Conservation (phyloP, 2,888 invertebrate genomes). For the Caenorhabditis imperialis region DNA sequence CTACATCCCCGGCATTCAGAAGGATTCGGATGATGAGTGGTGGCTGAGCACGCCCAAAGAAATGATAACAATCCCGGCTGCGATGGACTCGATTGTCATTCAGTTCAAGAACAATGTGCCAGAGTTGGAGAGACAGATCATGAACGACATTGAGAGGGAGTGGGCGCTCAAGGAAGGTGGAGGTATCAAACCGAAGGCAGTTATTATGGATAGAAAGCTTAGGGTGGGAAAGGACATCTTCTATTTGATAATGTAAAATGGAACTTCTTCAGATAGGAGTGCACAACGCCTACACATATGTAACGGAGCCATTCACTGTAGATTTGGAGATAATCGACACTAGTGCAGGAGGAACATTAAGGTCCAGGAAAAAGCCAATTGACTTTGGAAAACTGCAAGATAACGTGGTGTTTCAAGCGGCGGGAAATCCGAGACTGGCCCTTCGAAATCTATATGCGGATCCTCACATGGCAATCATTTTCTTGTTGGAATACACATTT, state of each 20-base stretch:
- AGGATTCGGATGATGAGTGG: constrained; percentile 23
- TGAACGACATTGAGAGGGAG: constrained; percentile 28
- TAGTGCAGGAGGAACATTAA: constrained; percentile 38
- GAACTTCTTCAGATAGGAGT: constrained; percentile 79
- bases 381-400: constrained; percentile 15
- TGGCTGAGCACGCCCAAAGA: constrained; percentile 39
- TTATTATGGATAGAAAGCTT: constrained; percentile 38
- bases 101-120: constrained; percentile 40
- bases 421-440: constrained; percentile 47
- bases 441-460: constrained; percentile 56
- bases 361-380: constrained; percentile 41
- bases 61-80: constrained; percentile 37
- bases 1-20: constrained; percentile 61
- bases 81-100: constrained; percentile 30
- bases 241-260: background rate
- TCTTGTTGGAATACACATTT: constrained; percentile 70
- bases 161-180: constrained; percentile 28
- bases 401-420: constrained; percentile 38
- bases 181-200: constrained; percentile 22
- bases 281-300: constrained; percentile 80
- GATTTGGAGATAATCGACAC: constrained; percentile 69
- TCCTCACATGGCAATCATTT: constrained; percentile 68
- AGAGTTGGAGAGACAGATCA: constrained; percentile 35
- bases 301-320: constrained; percentile 79
- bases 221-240: constrained; percentile 1